Percentiles rank a stretch among this genome's conserved stretches.
phyloP scores from a whole-genome alignment of 2,797 vertebrate species.

The Galaxias olidus region DNA sequence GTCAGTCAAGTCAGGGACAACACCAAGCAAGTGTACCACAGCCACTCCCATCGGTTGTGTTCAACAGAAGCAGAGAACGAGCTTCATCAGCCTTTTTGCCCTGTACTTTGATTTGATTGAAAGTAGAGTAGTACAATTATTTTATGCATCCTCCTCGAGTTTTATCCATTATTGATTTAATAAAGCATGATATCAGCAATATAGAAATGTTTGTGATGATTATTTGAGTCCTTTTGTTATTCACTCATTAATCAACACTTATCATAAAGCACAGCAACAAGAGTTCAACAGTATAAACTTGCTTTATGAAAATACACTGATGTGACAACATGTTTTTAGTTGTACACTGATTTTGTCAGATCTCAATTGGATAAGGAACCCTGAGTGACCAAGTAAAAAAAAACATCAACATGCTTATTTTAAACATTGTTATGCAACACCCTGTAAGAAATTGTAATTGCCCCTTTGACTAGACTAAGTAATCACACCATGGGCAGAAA shows the following conservation, averaged over 20 bases:
- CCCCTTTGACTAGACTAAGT: too few species aligned
- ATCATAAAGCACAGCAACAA: background rate
- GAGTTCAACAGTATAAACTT: background rate
- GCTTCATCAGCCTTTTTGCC: slow-evolving; percentile 48
- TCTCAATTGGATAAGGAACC: too few species aligned
- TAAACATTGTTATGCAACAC: too few species aligned
- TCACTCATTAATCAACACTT: background rate
- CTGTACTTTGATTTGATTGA: slow-evolving; percentile 79
- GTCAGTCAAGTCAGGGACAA: slow-evolving; percentile 73
- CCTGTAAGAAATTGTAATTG: too few species aligned
- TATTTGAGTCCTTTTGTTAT: slow-evolving; percentile 9
- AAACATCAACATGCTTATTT: too few species aligned
- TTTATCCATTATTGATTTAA: slow-evolving; percentile 86
- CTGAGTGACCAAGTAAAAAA: too few species aligned
- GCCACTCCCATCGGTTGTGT: slow-evolving; percentile 74
- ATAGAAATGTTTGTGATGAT: slow-evolving; percentile 44
- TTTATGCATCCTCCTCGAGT: slow-evolving; percentile 90
- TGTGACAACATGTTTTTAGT: too few species aligned
- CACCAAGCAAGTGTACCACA: slow-evolving; percentile 73
- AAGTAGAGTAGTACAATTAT: slow-evolving; percentile 81
- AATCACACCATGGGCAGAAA: too few species aligned
- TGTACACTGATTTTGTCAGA: too few species aligned
- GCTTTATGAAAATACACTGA: too few species aligned
- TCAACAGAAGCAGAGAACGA: slow-evolving; percentile 43
- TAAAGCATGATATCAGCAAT: slow-evolving; percentile 99